Percentiles rank a stretch among this genome's conserved stretches.
Conservation (phyloP, 2,797 vertebrate genomes). For the Gobionotothen gibberifrons region DNA sequence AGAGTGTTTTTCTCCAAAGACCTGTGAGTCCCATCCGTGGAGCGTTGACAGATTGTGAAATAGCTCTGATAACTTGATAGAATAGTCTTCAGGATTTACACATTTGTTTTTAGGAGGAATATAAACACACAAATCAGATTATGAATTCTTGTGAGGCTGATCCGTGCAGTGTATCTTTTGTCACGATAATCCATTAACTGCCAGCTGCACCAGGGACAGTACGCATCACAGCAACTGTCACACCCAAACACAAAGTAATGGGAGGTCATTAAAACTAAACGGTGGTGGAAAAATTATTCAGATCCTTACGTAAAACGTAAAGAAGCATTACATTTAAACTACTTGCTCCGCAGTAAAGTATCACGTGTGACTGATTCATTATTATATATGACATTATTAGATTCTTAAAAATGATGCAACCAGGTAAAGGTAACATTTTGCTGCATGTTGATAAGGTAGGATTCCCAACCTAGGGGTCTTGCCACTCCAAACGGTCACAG, state of each 20-base stretch:
- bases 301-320: not conserved
- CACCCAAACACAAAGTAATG: not conserved
- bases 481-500: not conserved
- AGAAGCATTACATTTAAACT: not conserved
- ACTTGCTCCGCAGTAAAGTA: not conserved
- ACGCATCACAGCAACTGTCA: not conserved
- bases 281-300: conserved; percentile 3
- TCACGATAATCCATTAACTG: not conserved
- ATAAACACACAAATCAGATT: not conserved
- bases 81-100: not conserved
- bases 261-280: conserved; percentile 5
- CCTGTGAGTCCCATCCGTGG: not conserved
- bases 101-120: not conserved
- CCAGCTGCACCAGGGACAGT: not conserved
- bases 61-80: not conserved
- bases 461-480: not conserved
- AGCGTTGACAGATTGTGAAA: not conserved
- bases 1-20: not conserved
- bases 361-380: not conserved
- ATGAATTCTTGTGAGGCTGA: not conserved
- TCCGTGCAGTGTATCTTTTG: not conserved
- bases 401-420: not conserved
- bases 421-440: not conserved
- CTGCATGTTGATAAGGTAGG: not conserved
- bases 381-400: not conserved